Evolutionary conservation across 2,888 invertebrate species (phyloP).

Genomic region (Cecidostiba fungosa): DNA sequence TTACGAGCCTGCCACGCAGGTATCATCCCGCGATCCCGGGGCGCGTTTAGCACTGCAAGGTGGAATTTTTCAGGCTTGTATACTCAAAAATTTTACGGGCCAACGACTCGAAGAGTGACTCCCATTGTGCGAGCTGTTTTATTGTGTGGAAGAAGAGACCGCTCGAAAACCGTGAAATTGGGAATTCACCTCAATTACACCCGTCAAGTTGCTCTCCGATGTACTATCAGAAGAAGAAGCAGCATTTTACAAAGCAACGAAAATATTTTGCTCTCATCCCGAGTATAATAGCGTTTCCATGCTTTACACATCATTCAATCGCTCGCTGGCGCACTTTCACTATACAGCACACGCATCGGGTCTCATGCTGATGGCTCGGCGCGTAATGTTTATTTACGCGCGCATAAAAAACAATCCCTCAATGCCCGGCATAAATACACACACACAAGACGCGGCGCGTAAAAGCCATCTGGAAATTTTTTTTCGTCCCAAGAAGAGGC

Average conservation of each 20-base stretch:
- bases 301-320: constrained; percentile 21
- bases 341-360: neutral
- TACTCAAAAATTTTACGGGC: neutral
- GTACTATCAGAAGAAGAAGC: too few species aligned
- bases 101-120: too few species aligned
- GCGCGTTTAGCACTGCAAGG: neutral
- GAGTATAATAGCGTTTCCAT: constrained; percentile 25
- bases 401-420: constrained; percentile 6
- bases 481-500: neutral
- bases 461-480: neutral
- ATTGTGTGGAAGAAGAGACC: too few species aligned
- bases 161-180: neutral
- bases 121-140: too few species aligned
- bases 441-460: neutral
- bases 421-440: neutral
- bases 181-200: neutral
- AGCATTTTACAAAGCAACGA: neutral
- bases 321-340: neutral
- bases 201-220: too few species aligned
- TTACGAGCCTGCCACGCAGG: neutral
- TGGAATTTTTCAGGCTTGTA: neutral
- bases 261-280: neutral
- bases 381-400: constrained; percentile 10
- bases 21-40: neutral
- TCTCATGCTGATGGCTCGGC: too few species aligned